Conservation (phyloP, 2,888 invertebrate genomes). For the Coleophora flavipennella region DNA sequence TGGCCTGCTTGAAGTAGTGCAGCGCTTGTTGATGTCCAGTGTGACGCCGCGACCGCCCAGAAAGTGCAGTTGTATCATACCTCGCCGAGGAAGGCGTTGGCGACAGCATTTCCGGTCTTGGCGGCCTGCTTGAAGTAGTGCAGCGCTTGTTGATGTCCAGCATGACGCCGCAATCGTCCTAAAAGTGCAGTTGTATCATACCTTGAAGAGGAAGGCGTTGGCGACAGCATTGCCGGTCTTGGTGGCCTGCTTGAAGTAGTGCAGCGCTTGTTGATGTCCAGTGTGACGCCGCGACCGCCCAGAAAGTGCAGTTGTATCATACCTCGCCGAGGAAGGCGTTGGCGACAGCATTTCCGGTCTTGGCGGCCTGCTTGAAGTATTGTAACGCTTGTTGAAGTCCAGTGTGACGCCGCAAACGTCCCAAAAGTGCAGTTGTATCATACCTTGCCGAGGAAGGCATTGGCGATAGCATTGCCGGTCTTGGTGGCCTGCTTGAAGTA, state of each 20-base stretch:
- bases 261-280: no score
- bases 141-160: constrained; percentile 91
- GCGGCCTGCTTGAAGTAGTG: constrained; percentile 95
- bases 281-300: no score
- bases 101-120: constrained; percentile 95
- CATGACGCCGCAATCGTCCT: constrained; percentile 96
- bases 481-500: constrained; percentile 96
- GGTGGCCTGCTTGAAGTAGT: no score
- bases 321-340: constrained; percentile 98
- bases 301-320: no score
- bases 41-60: constrained; percentile 97
- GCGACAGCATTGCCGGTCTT: no score
- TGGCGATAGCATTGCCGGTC: constrained; percentile 95
- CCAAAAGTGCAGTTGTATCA: constrained; percentile 97
- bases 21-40: constrained; percentile 90
- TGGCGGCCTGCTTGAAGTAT: constrained; percentile 94
- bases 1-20: constrained; percentile 93
- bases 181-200: constrained; percentile 96
- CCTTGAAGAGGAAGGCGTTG: constrained; percentile 89
- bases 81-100: constrained; percentile 93
- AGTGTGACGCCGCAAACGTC: constrained; percentile 96
- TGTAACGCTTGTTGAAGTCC: constrained; percentile 89
- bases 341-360: constrained; percentile 95
- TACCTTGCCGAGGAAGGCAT: constrained; percentile 98
- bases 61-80: constrained; percentile 96